A percentile compares a stretch with the other conserved stretches of the same genome.
These are phyloP conservation scores for Drosophila pandora DNA, from an alignment of 1,140 invertebrate genomes.

Conservation along the genomic window DNA sequence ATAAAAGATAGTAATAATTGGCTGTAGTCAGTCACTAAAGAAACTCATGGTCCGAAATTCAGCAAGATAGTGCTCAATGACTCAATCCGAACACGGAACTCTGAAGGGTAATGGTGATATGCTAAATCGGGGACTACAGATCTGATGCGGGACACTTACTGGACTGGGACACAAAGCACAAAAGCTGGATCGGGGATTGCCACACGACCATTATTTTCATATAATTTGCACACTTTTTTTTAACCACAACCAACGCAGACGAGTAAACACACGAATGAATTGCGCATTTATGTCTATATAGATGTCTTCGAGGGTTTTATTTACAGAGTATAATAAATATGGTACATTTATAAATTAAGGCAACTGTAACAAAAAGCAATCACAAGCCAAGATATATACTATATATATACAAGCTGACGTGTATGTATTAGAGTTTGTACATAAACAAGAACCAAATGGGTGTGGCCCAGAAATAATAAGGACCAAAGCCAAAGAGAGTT, in stretches of 20 bases:
- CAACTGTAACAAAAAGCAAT: slow-evolving; percentile 51
- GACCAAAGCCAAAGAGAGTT: slow-evolving; percentile 1
- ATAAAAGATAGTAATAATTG: slow-evolving; percentile 7
- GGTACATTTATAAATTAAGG: slow-evolving; percentile 28
- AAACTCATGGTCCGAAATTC: slow-evolving; percentile 6
- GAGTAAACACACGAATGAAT: slow-evolving; percentile 50
- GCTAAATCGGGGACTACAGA: slow-evolving; percentile 7
- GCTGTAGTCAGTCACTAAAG: slow-evolving; percentile 8
- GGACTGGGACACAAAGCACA: slow-evolving; percentile 33
- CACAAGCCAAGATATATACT: slow-evolving; percentile 50
- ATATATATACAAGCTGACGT: slow-evolving; percentile 53
- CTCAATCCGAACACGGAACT: not conserved
- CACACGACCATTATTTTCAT: slow-evolving; percentile 7
- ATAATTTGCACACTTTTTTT: not conserved
- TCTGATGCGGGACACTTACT: slow-evolving; percentile 37
- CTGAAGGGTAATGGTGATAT: slow-evolving; percentile 22
- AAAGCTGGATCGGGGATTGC: slow-evolving; percentile 25
- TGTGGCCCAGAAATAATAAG: not conserved
- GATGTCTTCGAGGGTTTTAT: slow-evolving; percentile 58
- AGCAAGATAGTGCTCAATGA: slow-evolving; percentile 10
- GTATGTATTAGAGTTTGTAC: slow-evolving; percentile 46
- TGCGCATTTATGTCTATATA: slow-evolving; percentile 37
- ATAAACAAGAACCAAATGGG: slow-evolving; percentile 23
- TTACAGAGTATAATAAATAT: slow-evolving; percentile 65
- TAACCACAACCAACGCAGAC: slow-evolving; percentile 55